phyloP scores from a whole-genome alignment of 2,888 invertebrate genomes.

The Dysmachus trigonus region DNA sequence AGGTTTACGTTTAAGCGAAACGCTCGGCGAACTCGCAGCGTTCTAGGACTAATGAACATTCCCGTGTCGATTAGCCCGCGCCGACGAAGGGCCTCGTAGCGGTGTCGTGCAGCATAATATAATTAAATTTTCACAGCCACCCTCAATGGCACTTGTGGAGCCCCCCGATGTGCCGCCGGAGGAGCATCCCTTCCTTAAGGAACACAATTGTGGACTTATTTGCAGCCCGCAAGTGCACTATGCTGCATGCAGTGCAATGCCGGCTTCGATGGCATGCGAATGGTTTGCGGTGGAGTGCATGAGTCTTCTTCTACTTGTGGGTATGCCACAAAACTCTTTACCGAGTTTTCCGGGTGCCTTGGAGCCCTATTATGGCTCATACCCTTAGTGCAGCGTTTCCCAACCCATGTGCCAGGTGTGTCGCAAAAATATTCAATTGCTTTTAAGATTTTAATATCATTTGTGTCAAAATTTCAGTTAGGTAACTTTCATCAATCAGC shows the following conservation, averaged over 20 bases:
- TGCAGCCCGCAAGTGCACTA: conserved; percentile 10
- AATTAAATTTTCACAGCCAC: conserved; percentile 25
- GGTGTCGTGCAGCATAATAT: conserved; percentile 1
- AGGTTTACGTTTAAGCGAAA: background rate
- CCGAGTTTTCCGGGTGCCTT: background rate
- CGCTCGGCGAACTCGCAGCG: background rate
- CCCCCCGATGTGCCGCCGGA: background rate
- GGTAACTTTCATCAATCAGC: no score
- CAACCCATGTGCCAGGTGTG: no score
- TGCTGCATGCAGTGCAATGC: no score
- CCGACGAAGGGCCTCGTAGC: background rate
- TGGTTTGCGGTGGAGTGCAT: background rate
- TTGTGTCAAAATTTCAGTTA: no score
- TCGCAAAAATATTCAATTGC: no score
- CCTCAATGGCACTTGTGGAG: background rate
- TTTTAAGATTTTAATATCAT: no score
- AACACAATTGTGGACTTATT: conserved; percentile 16
- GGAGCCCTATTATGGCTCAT: background rate
- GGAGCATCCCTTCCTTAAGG: background rate
- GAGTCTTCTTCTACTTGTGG: background rate
- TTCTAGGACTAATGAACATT: conserved; percentile 8
- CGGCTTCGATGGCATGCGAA: background rate
- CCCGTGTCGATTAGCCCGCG: conserved; percentile 9
- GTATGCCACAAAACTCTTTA: background rate
- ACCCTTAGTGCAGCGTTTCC: background rate